phyloP scores from a whole-genome alignment of 2,888 invertebrate genomes.

The Deilephila elpenor region DNA sequence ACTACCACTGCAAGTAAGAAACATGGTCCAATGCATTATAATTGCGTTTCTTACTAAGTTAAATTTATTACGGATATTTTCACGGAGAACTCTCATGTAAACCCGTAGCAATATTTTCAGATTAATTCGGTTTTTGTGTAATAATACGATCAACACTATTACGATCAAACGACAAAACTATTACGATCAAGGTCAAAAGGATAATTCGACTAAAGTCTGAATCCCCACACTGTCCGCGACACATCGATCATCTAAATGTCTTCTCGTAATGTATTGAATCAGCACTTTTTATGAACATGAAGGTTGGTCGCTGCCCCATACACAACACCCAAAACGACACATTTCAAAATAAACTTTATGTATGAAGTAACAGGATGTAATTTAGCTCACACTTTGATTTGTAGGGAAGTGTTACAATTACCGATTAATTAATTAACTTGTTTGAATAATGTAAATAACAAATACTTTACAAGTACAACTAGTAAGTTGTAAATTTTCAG shows the following conservation, averaged over 20 bases:
- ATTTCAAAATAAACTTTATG: neutral
- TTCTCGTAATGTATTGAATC: constrained; percentile 34
- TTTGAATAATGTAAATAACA: neutral
- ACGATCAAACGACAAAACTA: no score
- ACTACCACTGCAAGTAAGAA: no score
- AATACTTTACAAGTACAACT: neutral
- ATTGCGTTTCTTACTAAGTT: no score
- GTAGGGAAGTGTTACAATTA: constrained; percentile 7
- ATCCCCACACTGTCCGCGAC: constrained; percentile 27
- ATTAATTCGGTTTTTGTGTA: neutral
- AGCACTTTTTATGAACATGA: constrained; percentile 27
- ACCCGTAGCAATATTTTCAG: neutral
- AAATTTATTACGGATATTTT: no score
- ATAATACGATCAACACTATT: neutral
- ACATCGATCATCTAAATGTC: constrained; percentile 34
- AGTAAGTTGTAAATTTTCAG: neutral
- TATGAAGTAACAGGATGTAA: neutral
- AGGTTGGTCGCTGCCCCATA: constrained; percentile 14
- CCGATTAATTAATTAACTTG: constrained; percentile 6
- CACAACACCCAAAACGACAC: neutral
- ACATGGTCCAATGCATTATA: no score
- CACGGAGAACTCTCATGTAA: no score
- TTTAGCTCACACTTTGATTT: neutral
- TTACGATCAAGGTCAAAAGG: neutral
- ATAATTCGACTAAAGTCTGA: neutral